Evolutionary conservation across 2,888 invertebrate species (phyloP).

Genomic region (Netelia melanura): DNA sequence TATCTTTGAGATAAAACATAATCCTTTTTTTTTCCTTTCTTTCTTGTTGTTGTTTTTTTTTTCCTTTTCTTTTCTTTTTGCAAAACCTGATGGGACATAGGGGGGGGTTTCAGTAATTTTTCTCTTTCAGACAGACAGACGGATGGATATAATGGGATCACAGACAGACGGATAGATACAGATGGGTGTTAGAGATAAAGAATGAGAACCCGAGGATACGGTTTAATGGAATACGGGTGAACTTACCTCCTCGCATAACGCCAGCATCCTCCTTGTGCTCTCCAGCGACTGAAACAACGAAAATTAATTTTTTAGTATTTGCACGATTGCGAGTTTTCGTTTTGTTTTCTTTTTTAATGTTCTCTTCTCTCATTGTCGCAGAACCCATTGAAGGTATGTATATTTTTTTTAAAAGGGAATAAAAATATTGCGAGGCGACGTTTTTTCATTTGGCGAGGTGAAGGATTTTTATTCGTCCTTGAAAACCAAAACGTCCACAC

Average conservation of each 20-base stretch:
- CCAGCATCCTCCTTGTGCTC: constrained; percentile 96
- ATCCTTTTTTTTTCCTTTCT: not conserved
- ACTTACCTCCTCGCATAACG: constrained; percentile 96
- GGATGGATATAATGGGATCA: constrained; percentile 52
- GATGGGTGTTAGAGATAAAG: constrained; percentile 47
- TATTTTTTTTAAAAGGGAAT: not conserved
- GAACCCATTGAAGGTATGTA: not conserved
- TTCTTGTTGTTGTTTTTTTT: not conserved
- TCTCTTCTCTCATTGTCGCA: not conserved
- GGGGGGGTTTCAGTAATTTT: constrained; percentile 10
- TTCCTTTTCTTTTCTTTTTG: constrained; percentile 14
- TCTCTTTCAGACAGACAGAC: constrained; percentile 37
- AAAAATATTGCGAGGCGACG: not conserved
- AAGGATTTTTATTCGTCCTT: too few relatives aligned
- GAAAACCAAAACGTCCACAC: too few relatives aligned
- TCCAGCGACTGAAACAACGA: constrained; percentile 93
- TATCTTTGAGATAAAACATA: constrained; percentile 13
- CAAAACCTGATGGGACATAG: constrained; percentile 16
- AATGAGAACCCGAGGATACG: constrained; percentile 57
- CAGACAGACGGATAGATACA: constrained; percentile 57
- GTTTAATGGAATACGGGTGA: constrained; percentile 66
- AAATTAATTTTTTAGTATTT: constrained; percentile 18
- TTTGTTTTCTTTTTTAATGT: too few relatives aligned
- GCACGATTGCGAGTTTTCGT: not conserved
- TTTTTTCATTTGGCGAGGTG: too few relatives aligned